phyloP scores from a whole-genome alignment of 1,140 invertebrate species.

The Amphibalanus amphitrite region DNA sequence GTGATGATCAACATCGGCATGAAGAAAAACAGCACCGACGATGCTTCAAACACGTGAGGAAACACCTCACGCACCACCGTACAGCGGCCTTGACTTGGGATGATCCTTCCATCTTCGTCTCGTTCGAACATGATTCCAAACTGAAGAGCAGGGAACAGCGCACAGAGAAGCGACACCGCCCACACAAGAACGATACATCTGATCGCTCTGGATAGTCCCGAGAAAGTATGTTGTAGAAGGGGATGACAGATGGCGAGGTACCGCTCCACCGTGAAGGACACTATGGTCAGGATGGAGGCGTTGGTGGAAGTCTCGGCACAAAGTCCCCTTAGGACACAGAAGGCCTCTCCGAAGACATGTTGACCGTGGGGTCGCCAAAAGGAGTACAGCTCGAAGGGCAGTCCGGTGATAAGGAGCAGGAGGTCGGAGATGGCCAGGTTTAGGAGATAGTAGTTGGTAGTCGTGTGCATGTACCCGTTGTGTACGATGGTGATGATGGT shows the following conservation, averaged over 20 bases:
- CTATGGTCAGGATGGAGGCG: constrained; percentile 81
- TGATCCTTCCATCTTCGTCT: no score
- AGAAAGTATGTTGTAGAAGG: no score
- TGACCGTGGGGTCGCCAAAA: constrained; percentile 68
- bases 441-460: no score
- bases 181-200: constrained; percentile 40
- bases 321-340: no score
- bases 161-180: constrained; percentile 40
- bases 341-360: no score
- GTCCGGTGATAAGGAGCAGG: constrained; percentile 34
- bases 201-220: constrained; percentile 30
- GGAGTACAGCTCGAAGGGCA: constrained; percentile 68
- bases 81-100: no score
- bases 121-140: constrained; percentile 13
- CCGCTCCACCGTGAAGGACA: constrained; percentile 82
- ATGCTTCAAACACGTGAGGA: no score
- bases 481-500: constrained; percentile 41
- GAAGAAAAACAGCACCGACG: constrained; percentile 70
- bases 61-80: no score
- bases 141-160: constrained; percentile 44
- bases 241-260: no score
- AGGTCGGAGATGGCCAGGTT: no score
- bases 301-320: no score
- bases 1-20: constrained; percentile 70
- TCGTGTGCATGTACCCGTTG: no score